A percentile compares a stretch with the other conserved stretches of the same genome.
Conservation (phyloP, 2,797 vertebrate species). For the Brachyalestes nurse region DNA sequence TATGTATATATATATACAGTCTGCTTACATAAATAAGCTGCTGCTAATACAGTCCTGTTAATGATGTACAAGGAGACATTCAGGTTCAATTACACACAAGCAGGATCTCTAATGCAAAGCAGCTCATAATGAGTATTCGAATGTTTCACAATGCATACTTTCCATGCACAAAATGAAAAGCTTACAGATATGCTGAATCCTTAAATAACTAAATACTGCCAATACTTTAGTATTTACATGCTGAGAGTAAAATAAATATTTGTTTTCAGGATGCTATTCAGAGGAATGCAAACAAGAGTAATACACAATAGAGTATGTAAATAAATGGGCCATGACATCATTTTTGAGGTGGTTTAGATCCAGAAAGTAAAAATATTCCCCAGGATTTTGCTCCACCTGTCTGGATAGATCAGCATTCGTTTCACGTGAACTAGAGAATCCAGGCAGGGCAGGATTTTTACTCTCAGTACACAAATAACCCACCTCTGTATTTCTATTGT, state of each 20-base stretch:
- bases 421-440: too few species aligned
- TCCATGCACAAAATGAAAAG: neutral
- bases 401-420: too few species aligned
- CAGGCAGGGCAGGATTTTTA: too few species aligned
- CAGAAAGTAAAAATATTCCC: too few species aligned
- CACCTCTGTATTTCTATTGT: neutral
- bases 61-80: neutral
- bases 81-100: neutral
- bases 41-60: constrained; percentile 24
- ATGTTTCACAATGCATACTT: neutral
- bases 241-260: neutral
- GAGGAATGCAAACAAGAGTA: neutral
- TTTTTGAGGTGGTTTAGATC: too few species aligned
- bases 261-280: neutral
- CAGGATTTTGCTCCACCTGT: too few species aligned
- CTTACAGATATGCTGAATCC: neutral
- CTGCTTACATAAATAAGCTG: neutral
- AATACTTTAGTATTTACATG: constrained; percentile 1
- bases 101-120: neutral
- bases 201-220: neutral
- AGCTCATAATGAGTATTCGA: neutral
- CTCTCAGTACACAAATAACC: too few species aligned
- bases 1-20: neutral
- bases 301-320: neutral
- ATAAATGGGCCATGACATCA: neutral